Base-by-base conservation (phyloP, 1,140 invertebrate species). In the Meteorus sp. region DNA sequence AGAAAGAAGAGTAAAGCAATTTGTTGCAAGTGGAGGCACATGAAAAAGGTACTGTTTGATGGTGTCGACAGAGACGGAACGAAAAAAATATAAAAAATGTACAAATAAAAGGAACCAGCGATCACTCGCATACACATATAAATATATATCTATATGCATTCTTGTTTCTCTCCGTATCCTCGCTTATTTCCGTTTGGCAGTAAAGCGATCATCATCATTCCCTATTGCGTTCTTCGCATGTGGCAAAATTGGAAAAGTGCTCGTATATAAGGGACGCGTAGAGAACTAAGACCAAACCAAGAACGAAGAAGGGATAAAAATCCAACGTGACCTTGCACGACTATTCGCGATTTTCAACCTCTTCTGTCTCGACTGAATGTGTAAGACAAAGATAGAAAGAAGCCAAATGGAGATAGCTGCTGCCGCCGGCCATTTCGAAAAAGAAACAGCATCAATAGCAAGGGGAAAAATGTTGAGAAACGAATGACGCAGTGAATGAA, bases 241-340 rank as follows among this genome's bases (percentile, higher is more conserved):
- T 41, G 43, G 51, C 54, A 61, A 71, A 71, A 71, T 73, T 74
- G 71, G 73, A 72, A 73, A 74, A 73, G 64, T 75, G 66, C 66
- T 56, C 62, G 64, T 68, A 65, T 70, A 68, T 71, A 72, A 64
- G 20, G 39, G 35, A 52, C 50, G 52, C 54, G 29, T 33, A 33
- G 29, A 33, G 29, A 33, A 11, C n/a, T n/a, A n/a, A n/a, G 50
- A n/a, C 44, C 31, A 47, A 55, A 66, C 60, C 59, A 54, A 44
- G 22, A 67, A 65, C 51, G 43, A 23, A 23, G 35, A 45, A 23
- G 48, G 8, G 8, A 13, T 2, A 29, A 29, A 29, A 29, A 4
- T 29, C 27, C 27, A 29, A 29, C 4, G 27, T n/a, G n/a, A n/a
- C n/a, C n/a, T n/a, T n/a, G n/a, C n/a, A n/a, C n/a, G n/a, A n/a